Evolutionary conservation across 2,888 invertebrate species (phyloP).

Genomic region (Buathra laborator): DNA sequence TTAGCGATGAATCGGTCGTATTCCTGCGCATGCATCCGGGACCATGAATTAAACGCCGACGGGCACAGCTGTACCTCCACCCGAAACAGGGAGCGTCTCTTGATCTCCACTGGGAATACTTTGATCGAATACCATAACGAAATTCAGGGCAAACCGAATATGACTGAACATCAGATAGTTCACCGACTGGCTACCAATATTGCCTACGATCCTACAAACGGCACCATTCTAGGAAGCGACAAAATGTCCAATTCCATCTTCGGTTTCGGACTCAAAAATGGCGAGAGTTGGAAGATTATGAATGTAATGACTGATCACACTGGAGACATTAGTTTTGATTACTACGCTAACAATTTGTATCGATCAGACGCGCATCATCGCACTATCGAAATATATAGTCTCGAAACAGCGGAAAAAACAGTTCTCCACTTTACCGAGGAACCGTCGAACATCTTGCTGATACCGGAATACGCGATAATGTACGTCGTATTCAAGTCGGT

Average conservation of each 20-base stretch:
- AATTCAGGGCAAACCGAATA: slow-evolving; percentile 89
- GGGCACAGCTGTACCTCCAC: slow-evolving; percentile 86
- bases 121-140: slow-evolving; percentile 89
- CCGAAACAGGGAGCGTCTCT: slow-evolving; percentile 86
- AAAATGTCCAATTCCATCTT: slow-evolving; percentile 72
- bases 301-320: slow-evolving; percentile 86
- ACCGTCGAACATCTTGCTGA: slow-evolving; percentile 89
- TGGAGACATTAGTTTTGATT: slow-evolving; percentile 89
- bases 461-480: slow-evolving; percentile 86
- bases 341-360: slow-evolving; percentile 90
- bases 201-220: slow-evolving; percentile 88
- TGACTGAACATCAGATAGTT: slow-evolving; percentile 82
- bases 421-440: slow-evolving; percentile 87
- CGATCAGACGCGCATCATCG: slow-evolving; percentile 89
- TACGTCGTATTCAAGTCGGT: slow-evolving; percentile 77
- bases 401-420: slow-evolving; percentile 87
- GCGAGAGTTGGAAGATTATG: slow-evolving; percentile 79
- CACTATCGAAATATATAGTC: slow-evolving; percentile 89
- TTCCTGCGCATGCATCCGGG: slow-evolving; percentile 92
- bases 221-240: slow-evolving; percentile 80
- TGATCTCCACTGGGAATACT: slow-evolving; percentile 87
- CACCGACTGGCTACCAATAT: slow-evolving; percentile 88
- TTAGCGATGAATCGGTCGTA: slow-evolving; percentile 87
- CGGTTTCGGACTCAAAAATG: slow-evolving; percentile 68
- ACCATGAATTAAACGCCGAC: slow-evolving; percentile 88